Evolutionary conservation across 2,113 vertebrate genomes (phyloP).

Genomic region (Oreochromis aureus): DNA sequence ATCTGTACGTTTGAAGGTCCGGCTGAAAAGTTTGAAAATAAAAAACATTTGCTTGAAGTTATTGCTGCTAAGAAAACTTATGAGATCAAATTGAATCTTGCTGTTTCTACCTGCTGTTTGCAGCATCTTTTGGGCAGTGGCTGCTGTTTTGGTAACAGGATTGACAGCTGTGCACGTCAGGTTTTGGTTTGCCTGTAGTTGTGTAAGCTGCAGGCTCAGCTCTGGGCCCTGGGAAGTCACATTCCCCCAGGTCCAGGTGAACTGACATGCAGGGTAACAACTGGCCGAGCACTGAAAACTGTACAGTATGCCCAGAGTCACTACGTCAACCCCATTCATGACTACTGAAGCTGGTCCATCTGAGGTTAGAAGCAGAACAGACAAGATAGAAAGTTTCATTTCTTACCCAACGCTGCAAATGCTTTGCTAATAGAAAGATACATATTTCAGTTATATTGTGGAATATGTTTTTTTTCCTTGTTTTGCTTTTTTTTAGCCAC

Average conservation of each 20-base stretch:
- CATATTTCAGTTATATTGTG: too few species aligned
- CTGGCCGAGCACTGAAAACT: background rate
- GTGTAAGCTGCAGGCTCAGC: background rate
- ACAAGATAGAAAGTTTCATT: too few species aligned
- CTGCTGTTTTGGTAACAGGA: background rate
- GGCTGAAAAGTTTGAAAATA: background rate
- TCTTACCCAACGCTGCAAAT: too few species aligned
- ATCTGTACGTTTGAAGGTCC: background rate
- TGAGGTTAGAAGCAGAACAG: too few species aligned
- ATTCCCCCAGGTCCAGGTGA: background rate
- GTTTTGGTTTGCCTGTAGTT: background rate
- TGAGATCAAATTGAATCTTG: fast-evolving
- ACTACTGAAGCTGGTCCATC: background rate
- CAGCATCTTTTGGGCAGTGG: background rate
- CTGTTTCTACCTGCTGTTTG: background rate
- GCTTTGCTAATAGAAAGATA: too few species aligned
- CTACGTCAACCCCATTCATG: background rate
- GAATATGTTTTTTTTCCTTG: too few species aligned
- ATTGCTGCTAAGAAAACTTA: background rate
- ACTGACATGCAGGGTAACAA: background rate
- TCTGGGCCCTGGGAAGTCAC: background rate
- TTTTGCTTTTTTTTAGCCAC: too few species aligned
- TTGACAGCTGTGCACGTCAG: background rate
- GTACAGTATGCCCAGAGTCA: background rate
- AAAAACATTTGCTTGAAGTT: background rate